Percentiles rank a stretch among this genome's conserved stretches.
Conservation (phyloP, 30 jellyfish, hydroid and myxozoan genomes). For the Catostylus mosaicus region DNA sequence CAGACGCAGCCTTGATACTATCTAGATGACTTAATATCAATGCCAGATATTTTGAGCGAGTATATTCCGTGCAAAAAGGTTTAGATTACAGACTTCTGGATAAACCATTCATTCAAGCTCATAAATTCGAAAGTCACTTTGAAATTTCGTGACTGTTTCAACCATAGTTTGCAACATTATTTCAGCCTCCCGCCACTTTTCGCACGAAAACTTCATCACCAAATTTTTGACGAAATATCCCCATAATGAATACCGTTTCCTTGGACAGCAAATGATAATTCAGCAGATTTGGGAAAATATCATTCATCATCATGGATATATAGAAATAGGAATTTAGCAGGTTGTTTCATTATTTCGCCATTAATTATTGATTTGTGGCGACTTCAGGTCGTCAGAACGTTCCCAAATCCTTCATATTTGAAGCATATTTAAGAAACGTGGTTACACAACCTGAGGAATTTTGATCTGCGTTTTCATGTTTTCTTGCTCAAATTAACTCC, state of each 20-base stretch:
- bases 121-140: background rate
- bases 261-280: background rate
- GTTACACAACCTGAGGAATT: too few species aligned
- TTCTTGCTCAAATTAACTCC: too few species aligned
- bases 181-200: too few species aligned
- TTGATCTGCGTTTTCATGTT: too few species aligned
- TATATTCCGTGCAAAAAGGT: too few species aligned
- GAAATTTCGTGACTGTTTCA: background rate
- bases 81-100: background rate
- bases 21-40: too few species aligned
- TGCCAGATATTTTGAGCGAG: too few species aligned
- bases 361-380: slow-evolving; percentile 42
- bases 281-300: background rate
- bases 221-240: too few species aligned
- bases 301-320: background rate
- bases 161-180: background rate
- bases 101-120: background rate
- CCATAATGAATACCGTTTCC: background rate
- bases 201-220: too few species aligned
- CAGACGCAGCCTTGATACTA: too few species aligned
- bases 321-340: background rate
- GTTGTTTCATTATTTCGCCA: slow-evolving; percentile 18
- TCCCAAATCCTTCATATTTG: background rate
- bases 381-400: background rate
- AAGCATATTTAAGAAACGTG: background rate